Evolutionary conservation across 1,140 invertebrate genomes (phyloP), one percentile per base, ranked within the genome.

Genomic region (Caenorhabditis latens): DNA sequence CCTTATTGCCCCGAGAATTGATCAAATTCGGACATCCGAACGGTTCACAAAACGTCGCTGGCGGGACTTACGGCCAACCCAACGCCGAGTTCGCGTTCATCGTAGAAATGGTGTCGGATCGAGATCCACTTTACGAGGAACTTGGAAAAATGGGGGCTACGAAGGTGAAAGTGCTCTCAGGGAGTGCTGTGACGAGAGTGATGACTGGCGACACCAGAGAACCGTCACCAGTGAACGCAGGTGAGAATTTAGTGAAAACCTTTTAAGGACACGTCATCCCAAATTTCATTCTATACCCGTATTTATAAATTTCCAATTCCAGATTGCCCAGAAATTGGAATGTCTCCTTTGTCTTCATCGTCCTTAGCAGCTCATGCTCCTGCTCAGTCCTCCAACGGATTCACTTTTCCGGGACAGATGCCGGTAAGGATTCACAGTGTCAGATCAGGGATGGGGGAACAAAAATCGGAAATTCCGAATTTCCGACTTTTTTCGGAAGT

Each of bases 1-100:
- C 14, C 11, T 42, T 71, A 5, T 6, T 11, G 19, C 9, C 4
- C 5, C 40, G 65, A 6, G 65, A 71, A 9, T 43, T 42, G 3
- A 14, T 71, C 40, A 71, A 71, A 71, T 71, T 71, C 21, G 65
- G 65, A 11, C 65, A 71, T 16, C 43, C 43, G n/a, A 46, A 71
- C 65, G 65, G 65, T 4, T 14, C 42, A 6, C 40, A 43, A 43
- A 40, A 71, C 42, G 8, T 24, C 2, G 65, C 65, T 21, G 65
- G 21, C 19, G 4, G 46, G 14, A 43, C 6, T 2, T 71, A 71
- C 65, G 42, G 6, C 3, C 7, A 71, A 16, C 65, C 65, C 9
- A 16, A 43, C 7, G 65, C 65, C 40, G 65, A 71, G 13, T 71
- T 71, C 14, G 65, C 65, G 13, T 71, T 71, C 21, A 6, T 40